Evolutionary conservation across 2,888 invertebrate genomes (phyloP).

Genomic region (Meiosimyza decipiens): DNA sequence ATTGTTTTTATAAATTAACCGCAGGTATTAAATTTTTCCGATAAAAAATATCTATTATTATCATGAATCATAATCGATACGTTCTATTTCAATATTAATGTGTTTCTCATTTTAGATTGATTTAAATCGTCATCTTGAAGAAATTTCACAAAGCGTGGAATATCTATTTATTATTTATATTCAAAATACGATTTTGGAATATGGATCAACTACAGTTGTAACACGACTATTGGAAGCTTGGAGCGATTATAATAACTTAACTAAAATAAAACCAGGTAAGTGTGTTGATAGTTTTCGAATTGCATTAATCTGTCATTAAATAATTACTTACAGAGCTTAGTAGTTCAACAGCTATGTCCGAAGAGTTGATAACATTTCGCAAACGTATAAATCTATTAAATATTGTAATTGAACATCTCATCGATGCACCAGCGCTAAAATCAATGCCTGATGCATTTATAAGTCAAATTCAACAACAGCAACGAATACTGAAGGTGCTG

Average conservation of each 20-base stretch:
- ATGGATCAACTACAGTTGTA: conserved; percentile 36
- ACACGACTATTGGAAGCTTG: conserved; percentile 53
- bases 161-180: conserved; percentile 50
- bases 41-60: too few species aligned
- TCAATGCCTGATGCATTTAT: conserved; percentile 9
- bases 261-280: conserved; percentile 53
- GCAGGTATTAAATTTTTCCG: too few species aligned
- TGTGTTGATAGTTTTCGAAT: not conserved
- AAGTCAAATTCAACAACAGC: conserved; percentile 30
- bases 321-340: conserved; percentile 48
- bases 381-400: conserved; percentile 54
- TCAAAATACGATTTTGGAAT: conserved; percentile 49
- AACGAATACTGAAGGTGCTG: conserved; percentile 47
- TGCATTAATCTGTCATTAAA: not conserved
- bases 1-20: too few species aligned
- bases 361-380: conserved; percentile 59
- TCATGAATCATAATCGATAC: too few species aligned
- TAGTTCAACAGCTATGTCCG: conserved; percentile 50
- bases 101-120: conserved; percentile 55
- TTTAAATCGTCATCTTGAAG: conserved; percentile 74
- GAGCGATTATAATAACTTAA: conserved; percentile 56
- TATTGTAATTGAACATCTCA: conserved; percentile 49
- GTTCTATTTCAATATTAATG: not conserved
- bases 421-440: conserved; percentile 35
- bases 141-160: conserved; percentile 68